phyloP scores from a whole-genome alignment of 1,140 invertebrate genomes.

The Lerema accius region DNA sequence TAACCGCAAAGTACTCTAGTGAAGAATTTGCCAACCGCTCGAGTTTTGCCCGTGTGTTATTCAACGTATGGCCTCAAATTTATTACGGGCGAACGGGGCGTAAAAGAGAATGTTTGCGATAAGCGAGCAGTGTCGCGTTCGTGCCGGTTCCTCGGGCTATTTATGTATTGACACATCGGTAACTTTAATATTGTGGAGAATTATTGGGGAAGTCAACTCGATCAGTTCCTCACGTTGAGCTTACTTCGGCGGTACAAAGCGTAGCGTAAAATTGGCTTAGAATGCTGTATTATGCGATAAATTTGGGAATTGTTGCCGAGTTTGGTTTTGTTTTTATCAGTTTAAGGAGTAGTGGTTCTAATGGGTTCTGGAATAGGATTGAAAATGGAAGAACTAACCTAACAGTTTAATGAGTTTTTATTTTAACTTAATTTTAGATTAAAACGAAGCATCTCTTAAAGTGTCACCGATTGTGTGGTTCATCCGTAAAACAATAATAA shows the following conservation, averaged over 20 bases:
- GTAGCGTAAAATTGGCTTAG: neutral
- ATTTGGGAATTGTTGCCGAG: too few species aligned
- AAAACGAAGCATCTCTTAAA: too few species aligned
- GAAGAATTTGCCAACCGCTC: neutral
- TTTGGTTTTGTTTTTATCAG: too few species aligned
- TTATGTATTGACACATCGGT: conserved; percentile 3
- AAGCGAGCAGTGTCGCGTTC: neutral
- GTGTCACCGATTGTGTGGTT: too few species aligned
- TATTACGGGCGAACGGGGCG: neutral
- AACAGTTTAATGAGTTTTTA: too few species aligned
- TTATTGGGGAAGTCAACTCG: conserved; percentile 2
- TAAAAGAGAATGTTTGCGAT: neutral
- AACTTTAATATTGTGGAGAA: conserved; percentile 6
- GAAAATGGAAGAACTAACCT: too few species aligned
- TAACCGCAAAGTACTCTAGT: conserved; percentile 27
- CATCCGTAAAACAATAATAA: too few species aligned
- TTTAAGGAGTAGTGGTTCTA: too few species aligned
- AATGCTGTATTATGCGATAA: neutral
- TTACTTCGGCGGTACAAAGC: neutral
- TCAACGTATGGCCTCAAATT: neutral
- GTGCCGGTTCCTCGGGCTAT: neutral
- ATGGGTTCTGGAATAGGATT: too few species aligned
- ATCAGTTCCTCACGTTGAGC: neutral
- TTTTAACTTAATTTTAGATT: too few species aligned
- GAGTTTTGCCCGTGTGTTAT: neutral